phyloP scores from a whole-genome alignment of 1,140 invertebrate species.

The Penaeus vannamei region DNA sequence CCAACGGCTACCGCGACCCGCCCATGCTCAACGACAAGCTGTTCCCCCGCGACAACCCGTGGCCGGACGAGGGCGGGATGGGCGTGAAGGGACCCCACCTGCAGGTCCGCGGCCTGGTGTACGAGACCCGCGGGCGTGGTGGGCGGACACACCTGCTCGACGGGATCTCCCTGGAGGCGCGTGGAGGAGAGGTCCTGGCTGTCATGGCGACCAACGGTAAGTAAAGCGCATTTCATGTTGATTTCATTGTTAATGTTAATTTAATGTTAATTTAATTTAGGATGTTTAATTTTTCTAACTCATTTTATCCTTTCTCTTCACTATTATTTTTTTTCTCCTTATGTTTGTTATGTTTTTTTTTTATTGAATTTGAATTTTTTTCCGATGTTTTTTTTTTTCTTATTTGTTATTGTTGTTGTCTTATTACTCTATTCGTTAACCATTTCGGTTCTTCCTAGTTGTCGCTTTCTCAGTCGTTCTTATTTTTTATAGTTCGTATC shows the following conservation, averaged over 20 bases:
- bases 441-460: too few species aligned
- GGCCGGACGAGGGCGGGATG: conserved; percentile 68
- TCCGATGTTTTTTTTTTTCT: too few species aligned
- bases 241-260: conserved; percentile 38
- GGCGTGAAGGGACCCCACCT: conserved; percentile 76
- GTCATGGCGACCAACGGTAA: conserved; percentile 85
- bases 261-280: conserved; percentile 32
- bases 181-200: conserved; percentile 90
- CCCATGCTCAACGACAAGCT: conserved; percentile 70
- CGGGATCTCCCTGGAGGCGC: conserved; percentile 85
- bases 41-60: conserved; percentile 69
- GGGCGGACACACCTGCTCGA: conserved; percentile 76
- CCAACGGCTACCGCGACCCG: conserved; percentile 65
- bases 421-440: too few species aligned
- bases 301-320: too few species aligned
- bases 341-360: too few species aligned
- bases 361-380: too few species aligned
- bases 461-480: too few species aligned
- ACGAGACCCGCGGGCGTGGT: conserved; percentile 72
- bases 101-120: conserved; percentile 76
- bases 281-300: neutral
- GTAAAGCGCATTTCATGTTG: conserved; percentile 38
- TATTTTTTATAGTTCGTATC: too few species aligned
- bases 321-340: too few species aligned
- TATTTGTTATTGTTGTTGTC: too few species aligned